Evolutionary conservation across 2,797 vertebrate species (phyloP).

Genomic region (Chiloscyllium punctatum): DNA sequence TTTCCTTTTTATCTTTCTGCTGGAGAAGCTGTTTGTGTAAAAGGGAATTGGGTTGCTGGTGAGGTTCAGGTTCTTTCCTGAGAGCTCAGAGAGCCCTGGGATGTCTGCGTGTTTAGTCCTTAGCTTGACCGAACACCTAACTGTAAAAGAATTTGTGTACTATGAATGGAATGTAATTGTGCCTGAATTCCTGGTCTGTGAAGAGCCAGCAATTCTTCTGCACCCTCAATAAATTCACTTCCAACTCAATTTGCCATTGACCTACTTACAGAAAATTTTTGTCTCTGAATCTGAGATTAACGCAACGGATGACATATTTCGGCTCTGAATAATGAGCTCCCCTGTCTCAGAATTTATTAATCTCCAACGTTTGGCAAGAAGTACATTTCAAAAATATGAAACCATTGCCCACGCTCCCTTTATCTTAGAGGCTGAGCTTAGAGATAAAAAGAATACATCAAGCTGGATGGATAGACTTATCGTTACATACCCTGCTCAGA

Average conservation of each 20-base stretch:
- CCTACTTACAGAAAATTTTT: slow-evolving; percentile 8
- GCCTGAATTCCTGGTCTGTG: not conserved
- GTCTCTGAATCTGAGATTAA: slow-evolving; percentile 7
- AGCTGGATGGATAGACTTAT: not conserved
- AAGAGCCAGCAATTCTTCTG: not conserved
- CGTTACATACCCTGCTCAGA: not conserved
- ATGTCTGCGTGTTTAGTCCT: not conserved
- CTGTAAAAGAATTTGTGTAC: not conserved
- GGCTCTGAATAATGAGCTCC: slow-evolving; percentile 23
- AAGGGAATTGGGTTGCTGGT: not conserved
- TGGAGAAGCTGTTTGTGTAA: not conserved
- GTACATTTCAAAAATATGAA: not conserved
- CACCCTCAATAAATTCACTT: not conserved
- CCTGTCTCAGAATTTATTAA: not conserved
- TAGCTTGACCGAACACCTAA: not conserved
- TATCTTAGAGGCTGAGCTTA: not conserved
- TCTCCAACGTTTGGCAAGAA: slow-evolving; percentile 10
- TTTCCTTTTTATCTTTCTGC: not conserved
- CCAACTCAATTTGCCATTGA: not conserved
- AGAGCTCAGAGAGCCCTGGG: not conserved
- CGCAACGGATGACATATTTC: not conserved
- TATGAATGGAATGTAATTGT: not conserved
- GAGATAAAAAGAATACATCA: not conserved
- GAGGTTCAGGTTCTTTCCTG: not conserved
- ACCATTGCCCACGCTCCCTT: not conserved